phyloP scores from a whole-genome alignment of 2,113 vertebrate genomes.

The Varanus salvator region DNA sequence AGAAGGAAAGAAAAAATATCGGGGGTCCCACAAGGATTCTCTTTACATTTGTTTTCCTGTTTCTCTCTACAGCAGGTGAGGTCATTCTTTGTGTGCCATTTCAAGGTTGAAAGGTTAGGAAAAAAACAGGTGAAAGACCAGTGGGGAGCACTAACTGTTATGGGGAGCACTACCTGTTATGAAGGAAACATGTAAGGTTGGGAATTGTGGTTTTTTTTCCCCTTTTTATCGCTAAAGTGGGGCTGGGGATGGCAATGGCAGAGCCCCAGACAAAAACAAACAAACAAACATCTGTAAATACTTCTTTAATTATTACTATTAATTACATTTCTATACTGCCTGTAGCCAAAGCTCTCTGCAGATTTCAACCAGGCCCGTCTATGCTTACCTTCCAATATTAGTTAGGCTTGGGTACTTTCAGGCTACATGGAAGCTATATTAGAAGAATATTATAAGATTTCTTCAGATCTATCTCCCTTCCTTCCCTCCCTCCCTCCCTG shows the following conservation, averaged over 20 bases:
- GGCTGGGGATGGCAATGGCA: background rate
- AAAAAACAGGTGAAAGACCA: background rate
- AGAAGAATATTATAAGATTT: no score
- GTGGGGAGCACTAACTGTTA: background rate
- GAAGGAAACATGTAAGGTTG: background rate
- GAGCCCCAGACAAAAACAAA: no score
- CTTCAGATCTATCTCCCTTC: no score
- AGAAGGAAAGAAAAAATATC: background rate
- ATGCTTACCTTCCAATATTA: no score
- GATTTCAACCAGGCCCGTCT: no score
- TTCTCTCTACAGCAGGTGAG: slow-evolving; percentile 21
- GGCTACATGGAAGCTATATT: no score
- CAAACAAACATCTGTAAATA: no score
- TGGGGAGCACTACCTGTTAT: background rate
- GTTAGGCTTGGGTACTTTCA: no score
- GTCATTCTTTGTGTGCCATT: background rate
- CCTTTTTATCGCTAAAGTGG: background rate
- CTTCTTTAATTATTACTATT: no score
- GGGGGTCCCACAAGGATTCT: background rate
- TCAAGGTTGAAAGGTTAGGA: background rate
- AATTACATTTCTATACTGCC: no score
- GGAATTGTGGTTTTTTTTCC: background rate
- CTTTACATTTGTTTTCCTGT: background rate
- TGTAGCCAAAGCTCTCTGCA: no score
- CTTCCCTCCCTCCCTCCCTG: no score